Evolutionary conservation across 2,888 invertebrate species (phyloP).

Genomic region (Hirtodrosophila histrioides): DNA sequence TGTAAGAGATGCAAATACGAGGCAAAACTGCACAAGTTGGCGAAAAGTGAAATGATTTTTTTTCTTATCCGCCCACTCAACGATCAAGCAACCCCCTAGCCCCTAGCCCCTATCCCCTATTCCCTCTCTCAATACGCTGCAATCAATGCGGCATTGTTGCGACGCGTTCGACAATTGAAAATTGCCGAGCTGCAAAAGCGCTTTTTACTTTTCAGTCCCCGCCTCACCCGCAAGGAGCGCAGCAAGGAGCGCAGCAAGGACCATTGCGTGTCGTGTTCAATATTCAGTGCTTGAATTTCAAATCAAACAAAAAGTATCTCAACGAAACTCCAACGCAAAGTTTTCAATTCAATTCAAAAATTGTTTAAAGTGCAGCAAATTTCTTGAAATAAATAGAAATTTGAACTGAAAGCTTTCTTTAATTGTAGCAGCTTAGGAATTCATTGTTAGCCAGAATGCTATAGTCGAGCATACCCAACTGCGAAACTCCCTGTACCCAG

Average conservation of each 20-base stretch:
- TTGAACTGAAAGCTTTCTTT: too few species aligned
- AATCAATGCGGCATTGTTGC: conserved; percentile 71
- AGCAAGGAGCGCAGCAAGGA: too few species aligned
- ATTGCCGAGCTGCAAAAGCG: conserved; percentile 56
- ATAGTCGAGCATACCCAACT: too few species aligned
- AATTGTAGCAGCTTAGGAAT: too few species aligned
- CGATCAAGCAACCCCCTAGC: not conserved
- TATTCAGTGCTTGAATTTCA: conserved; percentile 26
- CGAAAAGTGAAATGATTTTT: conserved; percentile 47
- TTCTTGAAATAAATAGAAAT: too few species aligned
- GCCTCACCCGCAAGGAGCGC: not conserved
- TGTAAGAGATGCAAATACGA: not conserved
- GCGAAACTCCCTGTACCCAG: too few species aligned
- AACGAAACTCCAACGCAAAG: conserved; percentile 13
- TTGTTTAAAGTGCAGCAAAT: too few species aligned
- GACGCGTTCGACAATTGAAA: conserved; percentile 72
- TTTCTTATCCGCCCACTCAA: not conserved
- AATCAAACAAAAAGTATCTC: conserved; percentile 9
- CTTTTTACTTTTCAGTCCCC: conserved; percentile 33
- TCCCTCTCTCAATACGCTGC: conserved; percentile 12
- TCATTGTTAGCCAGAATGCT: too few species aligned
- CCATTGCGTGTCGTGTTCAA: conserved; percentile 43
- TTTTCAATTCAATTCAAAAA: conserved; percentile 27
- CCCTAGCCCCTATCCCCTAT: too few species aligned
- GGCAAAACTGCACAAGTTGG: conserved; percentile 52